Evolutionary conservation across 2,797 vertebrate genomes (phyloP).

Genomic region (Lerista edwardsae): DNA sequence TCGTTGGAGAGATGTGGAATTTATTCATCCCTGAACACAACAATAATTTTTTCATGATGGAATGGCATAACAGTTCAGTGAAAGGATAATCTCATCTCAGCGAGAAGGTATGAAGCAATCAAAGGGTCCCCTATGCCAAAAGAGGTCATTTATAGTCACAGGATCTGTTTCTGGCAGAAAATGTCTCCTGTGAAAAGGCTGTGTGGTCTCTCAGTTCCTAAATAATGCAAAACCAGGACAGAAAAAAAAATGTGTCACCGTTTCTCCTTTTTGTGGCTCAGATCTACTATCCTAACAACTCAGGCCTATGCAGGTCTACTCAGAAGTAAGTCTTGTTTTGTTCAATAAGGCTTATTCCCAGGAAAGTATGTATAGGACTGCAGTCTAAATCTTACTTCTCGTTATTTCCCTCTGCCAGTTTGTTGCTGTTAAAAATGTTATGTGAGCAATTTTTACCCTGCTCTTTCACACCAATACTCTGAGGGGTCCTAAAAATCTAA

Average conservation of each 20-base stretch:
- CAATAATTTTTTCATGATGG: constrained; percentile 12
- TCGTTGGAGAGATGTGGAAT: neutral
- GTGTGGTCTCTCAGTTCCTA: neutral
- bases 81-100: constrained; percentile 6
- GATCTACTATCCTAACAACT: neutral
- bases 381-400: neutral
- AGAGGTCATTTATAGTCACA: constrained; percentile 8
- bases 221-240: neutral
- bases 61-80: constrained; percentile 29
- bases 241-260: neutral
- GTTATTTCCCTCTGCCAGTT: neutral
- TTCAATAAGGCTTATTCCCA: too few relatives aligned
- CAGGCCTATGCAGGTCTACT: too few relatives aligned
- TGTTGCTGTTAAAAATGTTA: neutral
- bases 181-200: neutral
- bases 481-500: too few relatives aligned
- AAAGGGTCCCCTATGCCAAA: constrained; percentile 13
- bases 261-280: neutral
- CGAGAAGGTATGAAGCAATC: constrained; percentile 21
- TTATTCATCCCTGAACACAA: constrained; percentile 11
- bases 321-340: too few relatives aligned
- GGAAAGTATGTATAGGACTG: too few relatives aligned
- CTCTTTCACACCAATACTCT: too few relatives aligned
- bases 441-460: too few relatives aligned
- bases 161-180: neutral